phyloP scores from a whole-genome alignment of 1,140 invertebrate genomes.

The Drosophila nebulosa region DNA sequence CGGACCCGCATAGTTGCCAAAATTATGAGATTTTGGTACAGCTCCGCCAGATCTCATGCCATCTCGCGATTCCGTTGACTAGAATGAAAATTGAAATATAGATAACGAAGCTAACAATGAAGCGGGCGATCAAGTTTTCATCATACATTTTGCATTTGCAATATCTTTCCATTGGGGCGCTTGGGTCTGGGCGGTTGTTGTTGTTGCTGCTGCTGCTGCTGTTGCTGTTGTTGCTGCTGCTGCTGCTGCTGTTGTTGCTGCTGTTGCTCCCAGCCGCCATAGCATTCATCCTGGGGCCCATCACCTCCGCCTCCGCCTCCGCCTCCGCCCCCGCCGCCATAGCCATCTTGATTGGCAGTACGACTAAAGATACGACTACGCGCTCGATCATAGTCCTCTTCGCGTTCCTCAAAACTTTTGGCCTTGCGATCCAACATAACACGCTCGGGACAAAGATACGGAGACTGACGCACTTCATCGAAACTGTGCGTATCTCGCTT shows the following conservation, averaged over 20 bases:
- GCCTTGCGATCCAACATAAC: constrained; percentile 87
- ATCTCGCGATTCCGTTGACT: constrained; percentile 83
- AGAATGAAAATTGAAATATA: constrained; percentile 44
- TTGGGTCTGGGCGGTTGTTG: constrained; percentile 56
- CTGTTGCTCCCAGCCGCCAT: constrained; percentile 55
- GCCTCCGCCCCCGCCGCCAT: constrained; percentile 28
- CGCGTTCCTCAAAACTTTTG: constrained; percentile 94
- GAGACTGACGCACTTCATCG: constrained; percentile 83
- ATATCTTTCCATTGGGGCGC: constrained; percentile 71
- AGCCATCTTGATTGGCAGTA: constrained; percentile 58
- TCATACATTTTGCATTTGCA: constrained; percentile 76
- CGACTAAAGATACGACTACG: constrained; percentile 90
- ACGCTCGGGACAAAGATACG: constrained; percentile 82
- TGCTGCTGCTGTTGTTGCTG: constrained; percentile 47
- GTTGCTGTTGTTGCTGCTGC: constrained; percentile 25
- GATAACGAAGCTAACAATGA: no score
- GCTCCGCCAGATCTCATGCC: constrained; percentile 82
- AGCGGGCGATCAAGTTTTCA: no score
- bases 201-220: constrained; percentile 49
- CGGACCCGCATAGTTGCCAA: constrained; percentile 88
- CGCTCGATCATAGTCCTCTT: constrained; percentile 92
- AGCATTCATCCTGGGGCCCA: constrained; percentile 46
- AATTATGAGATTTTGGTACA: constrained; percentile 92
- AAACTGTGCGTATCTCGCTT: constrained; percentile 91
- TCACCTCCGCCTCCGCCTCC: constrained; percentile 3